Base-by-base conservation (phyloP, 2,797 vertebrate species). In the Lutjanus argentimaculatus region DNA sequence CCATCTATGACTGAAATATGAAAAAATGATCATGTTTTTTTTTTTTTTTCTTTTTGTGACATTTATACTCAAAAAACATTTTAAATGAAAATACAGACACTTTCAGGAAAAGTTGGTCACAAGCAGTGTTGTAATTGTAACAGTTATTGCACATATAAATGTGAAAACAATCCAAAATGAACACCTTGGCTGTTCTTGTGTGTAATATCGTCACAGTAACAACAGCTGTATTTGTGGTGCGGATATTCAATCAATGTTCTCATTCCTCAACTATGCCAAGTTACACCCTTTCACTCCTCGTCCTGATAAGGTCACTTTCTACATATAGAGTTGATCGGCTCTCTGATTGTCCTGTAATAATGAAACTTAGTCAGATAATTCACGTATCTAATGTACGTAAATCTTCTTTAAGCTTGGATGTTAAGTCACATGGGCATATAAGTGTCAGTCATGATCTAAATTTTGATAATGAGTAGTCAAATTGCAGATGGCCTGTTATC, bases 401-500 rank as follows among this genome's bases (percentile, higher is more conserved):
- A 81, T 19, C 48, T 14, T 55, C 46, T 80, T 61, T 73, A 17
- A 63, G 49, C 52, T 42, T 1, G 0, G 16, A 40, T 52, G 45
- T 52, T 67, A 22, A 74, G 36, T 72, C 59, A 21, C 22, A 55
- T 21, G 53, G 62, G 40, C 11, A 6, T 9, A 17, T 55, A 16
- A 63, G 57, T 64, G 64, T 77, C 76, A 40, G 2, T 68, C 66
- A 76, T 30, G 9, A 46, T 70, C 17, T 58, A 56, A 7, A 42
- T 62, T 83, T 63, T 66, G 67, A 65, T 85, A 61, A 77, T 52
- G 56, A 75, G 45, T 2, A 11, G 48, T 22, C 40, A 65, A 79
- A 70, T 57, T 68, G 80, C 62, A 10, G 17, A 66, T 82, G 82
- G 84, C 48, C 74, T 72, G 1, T 70, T 68, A 75, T 85, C 70